These are phyloP conservation scores for Chaenogobius annularis DNA, from an alignment of 2,113 vertebrate species.

Conservation along the genomic window DNA sequence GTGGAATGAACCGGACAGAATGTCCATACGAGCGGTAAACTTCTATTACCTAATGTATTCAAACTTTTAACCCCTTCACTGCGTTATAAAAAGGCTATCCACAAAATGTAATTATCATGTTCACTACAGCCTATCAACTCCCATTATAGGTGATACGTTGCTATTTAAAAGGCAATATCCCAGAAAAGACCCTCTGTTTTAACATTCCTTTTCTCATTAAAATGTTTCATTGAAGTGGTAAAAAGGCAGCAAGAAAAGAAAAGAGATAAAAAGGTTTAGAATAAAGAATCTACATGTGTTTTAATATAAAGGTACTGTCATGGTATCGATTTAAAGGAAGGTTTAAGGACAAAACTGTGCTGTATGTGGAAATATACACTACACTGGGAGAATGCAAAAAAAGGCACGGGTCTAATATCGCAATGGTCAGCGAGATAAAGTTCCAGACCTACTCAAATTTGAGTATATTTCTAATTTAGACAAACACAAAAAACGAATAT, in stretches of 20 bases:
- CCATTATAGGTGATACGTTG: slow-evolving; percentile 8
- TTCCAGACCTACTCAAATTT: neutral
- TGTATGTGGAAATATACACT: neutral
- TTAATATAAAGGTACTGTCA: neutral
- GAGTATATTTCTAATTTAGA: too few species aligned
- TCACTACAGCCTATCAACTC: slow-evolving; percentile 18
- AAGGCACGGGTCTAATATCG: neutral
- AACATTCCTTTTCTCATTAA: slow-evolving; percentile 1
- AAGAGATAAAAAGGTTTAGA: neutral
- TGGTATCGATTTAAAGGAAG: neutral
- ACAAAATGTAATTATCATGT: slow-evolving; percentile 1
- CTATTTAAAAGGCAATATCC: slow-evolving; percentile 10
- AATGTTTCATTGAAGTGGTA: neutral
- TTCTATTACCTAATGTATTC: neutral
- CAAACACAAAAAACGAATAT: neutral
- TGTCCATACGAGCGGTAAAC: slow-evolving; percentile 25
- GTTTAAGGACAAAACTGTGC: neutral
- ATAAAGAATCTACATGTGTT: slow-evolving; percentile 3
- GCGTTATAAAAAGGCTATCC: neutral
- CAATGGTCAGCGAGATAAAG: neutral
- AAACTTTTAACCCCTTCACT: slow-evolving; percentile 6
- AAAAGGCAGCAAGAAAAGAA: slow-evolving; percentile 8
- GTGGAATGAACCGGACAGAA: neutral
- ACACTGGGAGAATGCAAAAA: neutral
- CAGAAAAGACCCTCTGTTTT: slow-evolving; percentile 1